phyloP scores from a whole-genome alignment of 2,113 vertebrate genomes.

The Lophochroa leadbeateri region DNA sequence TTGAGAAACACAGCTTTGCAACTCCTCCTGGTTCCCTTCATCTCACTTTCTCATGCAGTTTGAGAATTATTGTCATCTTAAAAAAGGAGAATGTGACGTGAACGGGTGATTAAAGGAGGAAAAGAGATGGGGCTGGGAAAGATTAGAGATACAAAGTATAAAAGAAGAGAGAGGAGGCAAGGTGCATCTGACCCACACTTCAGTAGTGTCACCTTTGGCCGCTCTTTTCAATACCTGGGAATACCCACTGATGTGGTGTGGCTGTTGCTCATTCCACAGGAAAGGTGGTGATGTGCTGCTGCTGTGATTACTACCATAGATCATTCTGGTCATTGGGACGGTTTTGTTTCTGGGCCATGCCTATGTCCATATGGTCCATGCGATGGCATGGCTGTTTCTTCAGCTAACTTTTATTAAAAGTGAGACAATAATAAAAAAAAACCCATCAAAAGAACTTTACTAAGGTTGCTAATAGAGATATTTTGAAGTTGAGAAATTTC shows the following conservation, averaged over 20 bases:
- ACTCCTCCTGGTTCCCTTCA: not conserved
- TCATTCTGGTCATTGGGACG: rapidly evolving
- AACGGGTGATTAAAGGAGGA: not conserved
- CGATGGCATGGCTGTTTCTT: not conserved
- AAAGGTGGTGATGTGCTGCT: not conserved
- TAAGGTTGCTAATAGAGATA: not conserved
- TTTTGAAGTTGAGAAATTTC: not conserved
- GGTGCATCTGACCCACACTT: rapidly evolving
- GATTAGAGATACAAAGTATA: not conserved
- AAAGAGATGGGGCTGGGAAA: not conserved
- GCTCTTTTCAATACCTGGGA: not conserved
- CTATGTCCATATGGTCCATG: rapidly evolving
- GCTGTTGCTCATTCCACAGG: not conserved
- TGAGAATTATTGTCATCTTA: not conserved
- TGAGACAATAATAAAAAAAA: not conserved
- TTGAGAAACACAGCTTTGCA: not conserved
- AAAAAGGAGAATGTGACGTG: not conserved
- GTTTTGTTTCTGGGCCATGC: not conserved
- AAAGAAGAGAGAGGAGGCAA: not conserved
- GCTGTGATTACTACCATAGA: not conserved
- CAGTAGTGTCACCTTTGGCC: not conserved
- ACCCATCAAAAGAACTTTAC: not conserved
- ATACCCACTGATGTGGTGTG: rapidly evolving
- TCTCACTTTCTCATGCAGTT: not conserved
- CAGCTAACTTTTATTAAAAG: not conserved